These are phyloP conservation scores for Psix sp. DNA, from an alignment of 1,140 invertebrate species.

Conservation along the genomic window DNA sequence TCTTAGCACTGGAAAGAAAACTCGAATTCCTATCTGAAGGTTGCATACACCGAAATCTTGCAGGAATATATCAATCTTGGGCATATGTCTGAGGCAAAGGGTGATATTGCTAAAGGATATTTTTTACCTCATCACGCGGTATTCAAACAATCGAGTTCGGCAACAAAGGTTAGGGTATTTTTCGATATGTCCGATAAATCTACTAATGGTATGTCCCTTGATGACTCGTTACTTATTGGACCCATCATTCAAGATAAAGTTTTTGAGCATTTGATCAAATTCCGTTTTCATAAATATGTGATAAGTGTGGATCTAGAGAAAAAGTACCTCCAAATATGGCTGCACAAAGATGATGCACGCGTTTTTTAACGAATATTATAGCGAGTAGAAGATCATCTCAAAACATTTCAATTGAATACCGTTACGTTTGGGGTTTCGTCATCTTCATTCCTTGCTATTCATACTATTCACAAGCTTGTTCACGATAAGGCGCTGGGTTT, in stretches of 20 bases:
- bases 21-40: neutral
- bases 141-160: neutral
- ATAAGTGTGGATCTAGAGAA: conserved; percentile 54
- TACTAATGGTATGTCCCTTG: conserved; percentile 61
- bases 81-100: neutral
- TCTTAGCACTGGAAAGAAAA: neutral
- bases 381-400: neutral
- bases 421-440: conserved; percentile 20
- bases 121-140: neutral
- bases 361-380: conserved; percentile 46
- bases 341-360: conserved; percentile 21
- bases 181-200: conserved; percentile 33
- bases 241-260: conserved; percentile 38
- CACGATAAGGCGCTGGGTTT: conserved; percentile 1
- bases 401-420: conserved; percentile 12
- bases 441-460: conserved; percentile 12
- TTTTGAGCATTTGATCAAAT: conserved; percentile 28
- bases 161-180: conserved; percentile 18
- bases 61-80: conserved; percentile 4
- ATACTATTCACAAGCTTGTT: conserved; percentile 1
- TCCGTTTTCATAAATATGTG: conserved; percentile 33
- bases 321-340: conserved; percentile 49
- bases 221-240: conserved; percentile 57
- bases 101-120: neutral
- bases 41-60: neutral